Conservation (phyloP, 2,888 invertebrate genomes). For the Rhagium mordax region DNA sequence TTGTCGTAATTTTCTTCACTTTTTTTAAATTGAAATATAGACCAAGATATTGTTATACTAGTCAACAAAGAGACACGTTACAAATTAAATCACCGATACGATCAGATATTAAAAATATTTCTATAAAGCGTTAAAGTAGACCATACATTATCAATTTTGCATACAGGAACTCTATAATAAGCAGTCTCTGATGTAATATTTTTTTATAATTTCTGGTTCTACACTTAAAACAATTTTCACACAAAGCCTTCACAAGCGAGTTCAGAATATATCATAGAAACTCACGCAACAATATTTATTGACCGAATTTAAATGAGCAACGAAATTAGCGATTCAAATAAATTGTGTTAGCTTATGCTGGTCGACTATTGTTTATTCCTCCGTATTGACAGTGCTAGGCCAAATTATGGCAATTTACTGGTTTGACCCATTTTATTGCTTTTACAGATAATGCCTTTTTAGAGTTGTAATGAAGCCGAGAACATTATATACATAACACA, state of each 20-base stretch:
- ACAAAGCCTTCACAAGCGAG: neutral
- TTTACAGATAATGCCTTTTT: neutral
- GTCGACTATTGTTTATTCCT: neutral
- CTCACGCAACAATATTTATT: neutral
- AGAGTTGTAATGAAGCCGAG: neutral
- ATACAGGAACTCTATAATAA: too few relatives aligned
- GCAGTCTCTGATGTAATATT: neutral
- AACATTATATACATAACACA: neutral
- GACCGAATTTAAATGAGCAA: neutral
- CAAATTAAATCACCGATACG: too few relatives aligned
- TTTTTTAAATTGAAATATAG: too few relatives aligned
- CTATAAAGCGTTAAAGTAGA: too few relatives aligned
- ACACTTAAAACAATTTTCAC: neutral
- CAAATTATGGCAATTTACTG: neutral
- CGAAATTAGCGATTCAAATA: neutral
- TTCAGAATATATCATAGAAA: neutral
- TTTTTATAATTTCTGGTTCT: neutral
- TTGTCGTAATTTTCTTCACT: too few relatives aligned
- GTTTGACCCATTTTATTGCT: neutral
- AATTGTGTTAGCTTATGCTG: neutral
- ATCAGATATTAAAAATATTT: too few relatives aligned
- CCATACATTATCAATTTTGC: too few relatives aligned
- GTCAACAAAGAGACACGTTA: too few relatives aligned
- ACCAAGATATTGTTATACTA: too few relatives aligned
- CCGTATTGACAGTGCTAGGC: neutral